Evolutionary conservation across 64 coral and sea anemone genomes (phyloP), one percentile per base, ranked within the genome.

Genomic region (Porites lutea): DNA sequence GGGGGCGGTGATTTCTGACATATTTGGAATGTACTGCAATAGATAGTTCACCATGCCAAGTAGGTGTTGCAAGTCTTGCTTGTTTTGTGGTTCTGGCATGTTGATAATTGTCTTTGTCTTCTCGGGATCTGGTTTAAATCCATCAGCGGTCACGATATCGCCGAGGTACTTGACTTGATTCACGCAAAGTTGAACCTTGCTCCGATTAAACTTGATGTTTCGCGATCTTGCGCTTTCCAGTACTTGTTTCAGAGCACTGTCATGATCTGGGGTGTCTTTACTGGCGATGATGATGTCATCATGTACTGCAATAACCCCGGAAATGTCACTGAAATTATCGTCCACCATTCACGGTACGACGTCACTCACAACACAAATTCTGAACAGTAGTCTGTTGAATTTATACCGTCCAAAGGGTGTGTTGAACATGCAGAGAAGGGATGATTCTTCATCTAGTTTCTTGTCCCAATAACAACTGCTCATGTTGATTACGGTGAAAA

Each of bases 401-500:
- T 55, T 55, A 55, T 55, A 55, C 11, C 53, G 5, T 55, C 53
- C 53, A 11, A 7, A 55, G 5, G 53, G 53, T 11, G 11, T 55
- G 74, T 77, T 77, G 74, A 52, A 77, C 8, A 49, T 77, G 74
- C 74, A 77, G 13, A 77, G 48, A 52, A 19, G 19, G 74, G 74
- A 77, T 12, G 74, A 77, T 52, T 52, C 74, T 55, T 77, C 74
- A 52, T 77, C 74, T 18, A 77, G 74, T 43, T 77, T 77, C 48
- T 77, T 77, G 74, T 77, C 48, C 74, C 74, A 77, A 49, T 77
- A 77, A 52, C 74, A 77, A 15, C 51, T 89, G 52, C 51, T 79
- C 88, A 79, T 94, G 59, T 91, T 19, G 82, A 92, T 84, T 13
- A 92, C 89, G 3, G 89, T 83, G 89, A 92, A 92, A 43, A 92